These are phyloP conservation scores for Drosophila sucinea DNA, from an alignment of 1,140 invertebrate genomes.

Conservation along the genomic window DNA sequence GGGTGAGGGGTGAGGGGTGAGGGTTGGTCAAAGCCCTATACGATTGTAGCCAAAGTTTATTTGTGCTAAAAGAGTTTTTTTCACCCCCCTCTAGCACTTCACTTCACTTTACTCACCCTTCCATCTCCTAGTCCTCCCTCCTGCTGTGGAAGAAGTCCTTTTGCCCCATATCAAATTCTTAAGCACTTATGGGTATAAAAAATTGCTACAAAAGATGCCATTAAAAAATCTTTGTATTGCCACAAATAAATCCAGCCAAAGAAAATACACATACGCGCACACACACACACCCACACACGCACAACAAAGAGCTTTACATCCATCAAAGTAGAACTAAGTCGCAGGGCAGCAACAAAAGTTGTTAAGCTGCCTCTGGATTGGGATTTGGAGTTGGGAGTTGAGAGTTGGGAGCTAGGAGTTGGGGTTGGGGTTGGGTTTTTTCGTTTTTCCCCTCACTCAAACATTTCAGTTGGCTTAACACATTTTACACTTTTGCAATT, in stretches of 20 bases:
- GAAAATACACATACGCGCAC: constrained; percentile 52
- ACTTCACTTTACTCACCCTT: not conserved
- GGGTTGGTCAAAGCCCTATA: constrained; percentile 51
- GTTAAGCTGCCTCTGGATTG: constrained; percentile 46
- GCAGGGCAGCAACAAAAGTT: constrained; percentile 73
- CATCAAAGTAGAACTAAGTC: constrained; percentile 81
- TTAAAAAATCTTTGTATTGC: constrained; percentile 81
- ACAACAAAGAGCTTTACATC: constrained; percentile 72
- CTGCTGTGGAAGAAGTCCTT: constrained; percentile 22
- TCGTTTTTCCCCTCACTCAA: constrained; percentile 13
- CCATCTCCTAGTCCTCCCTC: constrained; percentile 18
- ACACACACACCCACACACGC: constrained; percentile 22
- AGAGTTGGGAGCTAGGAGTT: not conserved
- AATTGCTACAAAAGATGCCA: constrained; percentile 82
- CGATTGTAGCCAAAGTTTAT: constrained; percentile 78
- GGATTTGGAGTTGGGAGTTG: not conserved
- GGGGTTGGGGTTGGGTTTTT: constrained; percentile 12
- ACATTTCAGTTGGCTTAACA: constrained; percentile 79
- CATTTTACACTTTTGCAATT: constrained; percentile 81
- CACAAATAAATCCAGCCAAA: constrained; percentile 78
- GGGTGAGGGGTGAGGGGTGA: not conserved
- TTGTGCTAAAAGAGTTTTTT: constrained; percentile 71
- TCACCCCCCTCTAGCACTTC: constrained; percentile 38
- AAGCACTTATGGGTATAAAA: constrained; percentile 56
- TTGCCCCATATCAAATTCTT: constrained; percentile 54